These are phyloP conservation scores for Mandrillus leucophaeus DNA, from an alignment of 2,113 vertebrate genomes.

Conservation along the genomic window DNA sequence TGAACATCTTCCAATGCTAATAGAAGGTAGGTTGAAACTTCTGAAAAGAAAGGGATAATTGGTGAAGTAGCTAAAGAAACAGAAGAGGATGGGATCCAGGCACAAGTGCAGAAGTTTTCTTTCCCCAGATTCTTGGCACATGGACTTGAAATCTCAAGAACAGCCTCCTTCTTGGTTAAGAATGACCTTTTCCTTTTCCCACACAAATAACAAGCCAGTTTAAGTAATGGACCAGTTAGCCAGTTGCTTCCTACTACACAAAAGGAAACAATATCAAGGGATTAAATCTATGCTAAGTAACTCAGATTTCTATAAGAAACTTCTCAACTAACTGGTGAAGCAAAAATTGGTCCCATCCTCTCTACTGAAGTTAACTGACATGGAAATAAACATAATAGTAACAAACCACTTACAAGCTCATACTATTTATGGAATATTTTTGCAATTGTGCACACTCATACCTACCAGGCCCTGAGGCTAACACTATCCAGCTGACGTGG, in stretches of 20 bases:
- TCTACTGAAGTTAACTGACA: background rate
- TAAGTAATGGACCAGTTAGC: background rate
- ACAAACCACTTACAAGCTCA: background rate
- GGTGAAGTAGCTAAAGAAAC: background rate
- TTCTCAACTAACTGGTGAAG: background rate
- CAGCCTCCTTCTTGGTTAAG: background rate
- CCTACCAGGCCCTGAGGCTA: background rate
- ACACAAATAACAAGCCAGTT: background rate
- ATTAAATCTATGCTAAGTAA: background rate
- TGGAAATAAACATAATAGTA: background rate
- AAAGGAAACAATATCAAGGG: background rate
- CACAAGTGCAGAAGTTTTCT: background rate
- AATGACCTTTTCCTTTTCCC: background rate
- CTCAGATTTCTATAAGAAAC: background rate
- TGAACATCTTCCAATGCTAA: background rate
- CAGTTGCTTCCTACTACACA: background rate
- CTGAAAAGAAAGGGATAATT: background rate
- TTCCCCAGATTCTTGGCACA: background rate
- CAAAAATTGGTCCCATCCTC: too few species aligned
- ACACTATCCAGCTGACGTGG: background rate
- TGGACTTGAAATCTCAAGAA: background rate
- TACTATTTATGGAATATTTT: background rate
- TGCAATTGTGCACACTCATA: background rate
- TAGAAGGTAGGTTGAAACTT: background rate
- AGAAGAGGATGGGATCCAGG: background rate